Evolutionary conservation across 2,888 invertebrate species (phyloP), one percentile per base, ranked within the genome.

Genomic region (Eurytoma californica): DNA sequence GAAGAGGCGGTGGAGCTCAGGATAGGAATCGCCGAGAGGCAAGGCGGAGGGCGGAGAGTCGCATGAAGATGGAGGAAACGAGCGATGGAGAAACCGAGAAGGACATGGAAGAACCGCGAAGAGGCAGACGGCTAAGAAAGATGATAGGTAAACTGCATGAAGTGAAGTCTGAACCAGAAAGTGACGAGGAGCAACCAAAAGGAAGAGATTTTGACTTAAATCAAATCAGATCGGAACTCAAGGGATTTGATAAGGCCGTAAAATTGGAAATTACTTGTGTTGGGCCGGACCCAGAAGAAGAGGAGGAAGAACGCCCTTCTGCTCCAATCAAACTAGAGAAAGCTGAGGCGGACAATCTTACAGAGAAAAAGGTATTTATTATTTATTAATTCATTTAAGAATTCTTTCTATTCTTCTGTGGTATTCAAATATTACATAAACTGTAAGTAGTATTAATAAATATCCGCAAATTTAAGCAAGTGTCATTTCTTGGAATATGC

Each of bases 191-290:
- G 39, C 90, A 90, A 70, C 92, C 92, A 0, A 93, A 94, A 86
- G 94, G 94, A 1, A 92, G 95, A 4, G 96, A 96, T 86, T 96
- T 95, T 87, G 96, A 97, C 90, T 92, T 97, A 30, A 96, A 95
- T 90, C 95, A 96, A 91, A 96, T 97, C 78, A 92, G 96, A 83
- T 95, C 95, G 0, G 96, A 97, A 87, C 90, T 96, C 3, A 97
- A 96, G 89, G 96, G 96, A 5, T 93, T 96, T 69, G 93, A 93
- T 72, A 94, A 94, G 84, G 92, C 92, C 12, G 91, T 93, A 0
- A 93, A 93, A 86, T 84, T 91, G n/a, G 90, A 90, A 47, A 86
- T 90, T 2, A 84, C 90, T 3, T 83, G 86, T 20, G 83, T 87
- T 0, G 89, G 89, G 60, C 90, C 91, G 0, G 93, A 92, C 72